Evolutionary conservation across 2,113 vertebrate genomes (phyloP).

Genomic region (Nothobranchius furzeri): DNA sequence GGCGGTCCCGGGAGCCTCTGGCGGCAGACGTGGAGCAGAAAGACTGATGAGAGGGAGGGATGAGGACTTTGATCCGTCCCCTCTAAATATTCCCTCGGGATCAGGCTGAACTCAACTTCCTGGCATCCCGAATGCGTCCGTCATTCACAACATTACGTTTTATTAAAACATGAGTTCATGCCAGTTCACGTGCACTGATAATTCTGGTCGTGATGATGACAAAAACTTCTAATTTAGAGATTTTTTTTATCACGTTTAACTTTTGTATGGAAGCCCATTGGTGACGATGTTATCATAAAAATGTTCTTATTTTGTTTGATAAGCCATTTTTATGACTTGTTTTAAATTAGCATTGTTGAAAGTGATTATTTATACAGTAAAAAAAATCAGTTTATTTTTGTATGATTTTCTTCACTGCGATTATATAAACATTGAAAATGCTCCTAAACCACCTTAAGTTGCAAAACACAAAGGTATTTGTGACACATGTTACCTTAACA

Average conservation of each 20-base stretch:
- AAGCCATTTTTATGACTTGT: no score
- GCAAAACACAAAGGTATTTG: no score
- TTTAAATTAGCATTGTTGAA: no score
- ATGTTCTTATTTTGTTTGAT: background rate
- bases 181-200: no score
- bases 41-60: slow-evolving; percentile 25
- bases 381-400: no score
- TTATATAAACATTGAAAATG: no score
- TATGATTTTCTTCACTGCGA: no score
- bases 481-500: no score
- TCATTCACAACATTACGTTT: background rate
- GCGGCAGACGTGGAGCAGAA: slow-evolving; percentile 9
- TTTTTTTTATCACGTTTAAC: background rate
- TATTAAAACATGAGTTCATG: background rate
- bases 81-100: slow-evolving; percentile 40
- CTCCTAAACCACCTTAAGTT: no score
- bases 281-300: no score
- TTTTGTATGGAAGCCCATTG: background rate
- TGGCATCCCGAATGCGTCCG: background rate
- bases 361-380: no score
- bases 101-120: slow-evolving; percentile 4
- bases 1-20: slow-evolving; percentile 23
- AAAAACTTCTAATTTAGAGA: background rate
- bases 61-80: slow-evolving; percentile 41
- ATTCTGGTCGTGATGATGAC: no score